Evolutionary conservation across 2,888 invertebrate genomes (phyloP).

Genomic region (Bombylius major): DNA sequence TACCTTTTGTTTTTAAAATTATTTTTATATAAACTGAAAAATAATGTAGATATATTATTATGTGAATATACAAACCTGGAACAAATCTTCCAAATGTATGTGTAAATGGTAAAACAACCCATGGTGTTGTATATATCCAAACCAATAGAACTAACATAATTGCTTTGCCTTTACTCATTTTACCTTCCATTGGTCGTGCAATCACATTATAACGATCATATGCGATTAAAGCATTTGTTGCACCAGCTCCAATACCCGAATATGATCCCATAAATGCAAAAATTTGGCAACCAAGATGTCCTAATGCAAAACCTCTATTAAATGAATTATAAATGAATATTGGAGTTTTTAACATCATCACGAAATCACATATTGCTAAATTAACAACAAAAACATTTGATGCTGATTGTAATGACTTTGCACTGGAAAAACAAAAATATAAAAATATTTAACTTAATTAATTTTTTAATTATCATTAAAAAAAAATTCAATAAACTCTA

Average conservation of each 20-base stretch:
- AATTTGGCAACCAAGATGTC: conserved; percentile 61
- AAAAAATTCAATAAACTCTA: no score
- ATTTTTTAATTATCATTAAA: no score
- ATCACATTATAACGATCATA: conserved; percentile 71
- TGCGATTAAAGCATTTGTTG: conserved; percentile 75
- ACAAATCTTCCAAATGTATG: conserved; percentile 79
- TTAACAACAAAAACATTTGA: conserved; percentile 77
- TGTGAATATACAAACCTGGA: conserved; percentile 40
- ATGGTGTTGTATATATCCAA: conserved; percentile 70
- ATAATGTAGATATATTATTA: no score
- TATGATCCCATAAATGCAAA: conserved; percentile 64
- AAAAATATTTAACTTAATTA: no score
- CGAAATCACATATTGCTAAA: conserved; percentile 68
- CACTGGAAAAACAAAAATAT: conserved; percentile 16
- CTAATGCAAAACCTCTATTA: conserved; percentile 60
- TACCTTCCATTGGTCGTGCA: conserved; percentile 70
- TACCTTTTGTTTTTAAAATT: no score
- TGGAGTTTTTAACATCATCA: conserved; percentile 79
- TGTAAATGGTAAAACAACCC: conserved; percentile 64
- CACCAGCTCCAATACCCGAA: conserved; percentile 56
- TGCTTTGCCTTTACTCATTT: conserved; percentile 67
- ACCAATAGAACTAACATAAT: conserved; percentile 57
- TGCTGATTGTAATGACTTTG: conserved; percentile 40
- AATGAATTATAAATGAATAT: conserved; percentile 75
- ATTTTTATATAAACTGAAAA: no score